Conservation (phyloP, 2,888 invertebrate genomes). For the Dolichopus griseipennis region DNA sequence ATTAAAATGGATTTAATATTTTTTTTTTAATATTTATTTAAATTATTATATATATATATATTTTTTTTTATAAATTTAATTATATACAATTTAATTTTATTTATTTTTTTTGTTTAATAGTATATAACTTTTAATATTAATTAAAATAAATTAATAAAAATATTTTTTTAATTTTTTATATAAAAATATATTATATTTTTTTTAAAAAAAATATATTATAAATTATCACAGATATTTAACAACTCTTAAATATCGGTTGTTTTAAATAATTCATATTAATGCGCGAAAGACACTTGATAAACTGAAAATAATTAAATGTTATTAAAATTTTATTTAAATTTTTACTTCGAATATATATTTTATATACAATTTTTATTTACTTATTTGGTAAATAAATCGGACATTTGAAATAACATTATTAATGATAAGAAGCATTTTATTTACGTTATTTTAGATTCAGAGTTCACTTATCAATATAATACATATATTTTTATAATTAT, state of each 20-base stretch:
- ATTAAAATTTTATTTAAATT: neutral
- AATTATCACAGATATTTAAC: too few species aligned
- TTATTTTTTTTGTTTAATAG: too few species aligned
- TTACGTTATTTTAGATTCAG: neutral
- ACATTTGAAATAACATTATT: neutral
- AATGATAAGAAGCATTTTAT: neutral
- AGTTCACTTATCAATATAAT: neutral
- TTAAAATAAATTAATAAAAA: neutral
- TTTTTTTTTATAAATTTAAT: too few species aligned
- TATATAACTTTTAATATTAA: neutral
- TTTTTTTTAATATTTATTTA: too few species aligned
- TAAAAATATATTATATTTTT: too few species aligned
- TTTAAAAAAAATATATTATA: too few species aligned
- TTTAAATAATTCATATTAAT: neutral
- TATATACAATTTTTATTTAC: neutral
- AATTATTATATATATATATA: too few species aligned
- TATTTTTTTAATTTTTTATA: neutral
- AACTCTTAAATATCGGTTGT: too few species aligned
- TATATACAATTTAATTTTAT: too few species aligned
- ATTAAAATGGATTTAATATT: too few species aligned
- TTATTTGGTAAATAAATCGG: neutral
- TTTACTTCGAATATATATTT: neutral
- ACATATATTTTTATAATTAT: neutral
- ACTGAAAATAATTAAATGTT: neutral
- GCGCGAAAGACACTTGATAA: neutral